Evolutionary conservation across 2,888 invertebrate genomes (phyloP), one percentile per base, ranked within the genome.

Genomic region (Lasius fuliginosus): DNA sequence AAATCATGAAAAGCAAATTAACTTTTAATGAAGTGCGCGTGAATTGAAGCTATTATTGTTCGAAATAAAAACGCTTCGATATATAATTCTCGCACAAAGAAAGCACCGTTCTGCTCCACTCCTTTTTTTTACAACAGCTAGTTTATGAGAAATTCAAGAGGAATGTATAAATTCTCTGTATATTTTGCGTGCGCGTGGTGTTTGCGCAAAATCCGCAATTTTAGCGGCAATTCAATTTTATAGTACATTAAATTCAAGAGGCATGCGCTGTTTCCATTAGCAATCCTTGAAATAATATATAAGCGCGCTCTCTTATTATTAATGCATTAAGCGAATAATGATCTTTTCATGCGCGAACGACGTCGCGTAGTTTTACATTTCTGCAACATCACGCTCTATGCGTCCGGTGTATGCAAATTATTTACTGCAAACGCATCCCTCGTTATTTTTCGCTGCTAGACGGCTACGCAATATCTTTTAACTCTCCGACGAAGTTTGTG

Each of bases 381-480:
- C 60, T 46, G 30, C 79, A 3, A 58, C 42, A 23, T 42, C 18
- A 67, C 40, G 23, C 15, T 27, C 12, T 36, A 53, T 18, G 53
- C 53, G 27, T 30, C 5, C 12, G 46, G 42, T 33, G 27, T 46
- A 81, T 46, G 73, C 73, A 81, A 81, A 81, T 81, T 79, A 79
- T 79, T 81, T 81, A 73, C 46, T 18, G 42, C 71, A 71, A 79
- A 79, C 33, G 58, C 58, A 73, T 46, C 73, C 60, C 79, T 73
- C 79, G 79, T 81, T 73, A 73, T 60, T 81, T 53, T 60, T 81
- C 58, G 23, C 46, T 60, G 60, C 42, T 42, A 81, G 79, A 81
- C 71, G 60, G 58, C 46, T 60, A 46, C 46, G 79, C 58, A 46
- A 81, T 81, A 81, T 81, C 79, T 81, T 81, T 73, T 60, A 73